Percentiles rank a stretch among this genome's conserved stretches.
Evolutionary conservation across 2,113 vertebrate species (phyloP).

Genomic region (Cyanistes caeruleus): DNA sequence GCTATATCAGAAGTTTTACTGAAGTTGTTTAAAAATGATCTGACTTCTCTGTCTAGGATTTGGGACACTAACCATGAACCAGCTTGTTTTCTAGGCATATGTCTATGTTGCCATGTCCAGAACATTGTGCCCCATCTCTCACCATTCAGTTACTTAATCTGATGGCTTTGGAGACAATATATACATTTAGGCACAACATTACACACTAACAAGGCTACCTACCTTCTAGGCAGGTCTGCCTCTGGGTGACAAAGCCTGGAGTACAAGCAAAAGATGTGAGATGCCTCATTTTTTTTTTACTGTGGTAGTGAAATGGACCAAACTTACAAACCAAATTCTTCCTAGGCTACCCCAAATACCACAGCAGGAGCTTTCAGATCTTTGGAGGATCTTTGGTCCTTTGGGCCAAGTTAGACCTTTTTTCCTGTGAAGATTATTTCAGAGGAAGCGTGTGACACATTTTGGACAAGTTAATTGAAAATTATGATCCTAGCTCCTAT

Average conservation of each 20-base stretch:
- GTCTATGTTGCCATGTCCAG: background rate
- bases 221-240: background rate
- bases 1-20: background rate
- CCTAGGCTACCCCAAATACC: background rate
- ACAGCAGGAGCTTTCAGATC: background rate
- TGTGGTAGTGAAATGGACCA: background rate
- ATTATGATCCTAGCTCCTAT: background rate
- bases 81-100: background rate
- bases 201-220: background rate
- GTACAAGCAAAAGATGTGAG: rapidly evolving
- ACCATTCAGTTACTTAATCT: background rate
- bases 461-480: background rate
- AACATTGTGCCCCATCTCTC: background rate
- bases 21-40: background rate
- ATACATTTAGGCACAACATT: background rate
- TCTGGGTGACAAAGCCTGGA: background rate
- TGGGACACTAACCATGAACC: background rate
- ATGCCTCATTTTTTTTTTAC: background rate
- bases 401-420: background rate
- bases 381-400: background rate
- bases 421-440: background rate
- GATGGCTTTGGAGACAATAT: background rate
- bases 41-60: background rate
- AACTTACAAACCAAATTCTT: background rate
- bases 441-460: background rate